Percentiles rank a stretch among this genome's conserved stretches.
Conservation (phyloP, 2,113 vertebrate genomes). For the Myiagra hebetior region DNA sequence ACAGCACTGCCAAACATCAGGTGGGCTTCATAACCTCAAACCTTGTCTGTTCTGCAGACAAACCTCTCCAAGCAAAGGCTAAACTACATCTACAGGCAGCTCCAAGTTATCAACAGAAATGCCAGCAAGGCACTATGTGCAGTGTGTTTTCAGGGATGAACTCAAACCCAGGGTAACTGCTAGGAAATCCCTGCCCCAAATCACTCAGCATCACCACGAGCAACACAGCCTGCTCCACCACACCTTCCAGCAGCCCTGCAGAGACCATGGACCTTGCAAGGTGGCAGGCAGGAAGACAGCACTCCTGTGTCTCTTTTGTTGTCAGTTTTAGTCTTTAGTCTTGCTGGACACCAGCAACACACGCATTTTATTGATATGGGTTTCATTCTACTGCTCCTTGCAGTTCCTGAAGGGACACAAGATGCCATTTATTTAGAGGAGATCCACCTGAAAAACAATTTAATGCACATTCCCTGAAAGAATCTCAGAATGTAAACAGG, state of each 20-base stretch:
- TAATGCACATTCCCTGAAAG: neutral
- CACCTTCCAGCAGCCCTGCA: neutral
- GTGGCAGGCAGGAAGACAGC: neutral
- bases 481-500: neutral
- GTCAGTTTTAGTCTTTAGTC: neutral
- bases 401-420: neutral
- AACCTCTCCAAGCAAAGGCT: neutral
- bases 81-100: neutral
- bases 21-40: neutral
- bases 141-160: neutral
- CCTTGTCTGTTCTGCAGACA: neutral
- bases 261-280: neutral
- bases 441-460: neutral
- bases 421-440: neutral
- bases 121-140: neutral
- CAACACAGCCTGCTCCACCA: neutral
- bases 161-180: neutral
- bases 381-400: neutral
- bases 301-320: neutral
- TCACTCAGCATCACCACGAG: neutral
- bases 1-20: neutral
- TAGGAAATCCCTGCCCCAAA: neutral
- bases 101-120: neutral
- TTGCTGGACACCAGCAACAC: neutral
- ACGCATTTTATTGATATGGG: neutral